Evolutionary conservation across 2,797 vertebrate species (phyloP).

Genomic region (Cyprinodon diabolis): DNA sequence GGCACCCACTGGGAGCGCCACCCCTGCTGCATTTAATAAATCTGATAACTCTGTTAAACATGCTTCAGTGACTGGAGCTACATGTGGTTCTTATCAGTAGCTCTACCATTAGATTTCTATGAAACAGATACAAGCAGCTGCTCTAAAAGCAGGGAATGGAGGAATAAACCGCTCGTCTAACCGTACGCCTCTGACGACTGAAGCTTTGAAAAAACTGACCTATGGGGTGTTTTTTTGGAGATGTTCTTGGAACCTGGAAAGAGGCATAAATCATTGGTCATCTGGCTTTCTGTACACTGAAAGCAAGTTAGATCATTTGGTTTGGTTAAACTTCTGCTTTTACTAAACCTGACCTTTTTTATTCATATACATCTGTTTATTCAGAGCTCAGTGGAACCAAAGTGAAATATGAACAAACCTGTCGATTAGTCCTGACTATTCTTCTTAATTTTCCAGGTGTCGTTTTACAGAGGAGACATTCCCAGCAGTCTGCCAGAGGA

Average conservation of each 20-base stretch:
- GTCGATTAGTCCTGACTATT: too few relatives aligned
- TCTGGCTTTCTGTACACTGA: background rate
- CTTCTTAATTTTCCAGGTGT: conserved; percentile 83
- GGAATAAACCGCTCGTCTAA: background rate
- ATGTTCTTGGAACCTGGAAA: too few relatives aligned
- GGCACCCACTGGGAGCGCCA: background rate
- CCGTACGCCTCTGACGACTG: background rate
- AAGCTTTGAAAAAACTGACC: too few relatives aligned
- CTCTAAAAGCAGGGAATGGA: background rate
- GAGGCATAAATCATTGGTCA: too few relatives aligned
- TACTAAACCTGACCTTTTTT: background rate
- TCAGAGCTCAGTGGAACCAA: background rate
- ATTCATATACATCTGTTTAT: background rate
- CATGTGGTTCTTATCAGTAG: background rate
- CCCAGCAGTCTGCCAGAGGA: conserved; percentile 86
- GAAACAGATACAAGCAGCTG: background rate
- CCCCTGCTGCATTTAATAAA: conserved; percentile 5
- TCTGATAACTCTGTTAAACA: background rate
- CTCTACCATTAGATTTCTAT: background rate
- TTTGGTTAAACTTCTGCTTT: background rate
- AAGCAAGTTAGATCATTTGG: background rate
- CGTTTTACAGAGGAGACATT: conserved; percentile 92
- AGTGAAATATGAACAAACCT: background rate
- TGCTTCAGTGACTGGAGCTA: background rate
- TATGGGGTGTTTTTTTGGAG: too few relatives aligned